Conservation (phyloP, 2,113 vertebrate species). For the Corydoras sp. region DNA sequence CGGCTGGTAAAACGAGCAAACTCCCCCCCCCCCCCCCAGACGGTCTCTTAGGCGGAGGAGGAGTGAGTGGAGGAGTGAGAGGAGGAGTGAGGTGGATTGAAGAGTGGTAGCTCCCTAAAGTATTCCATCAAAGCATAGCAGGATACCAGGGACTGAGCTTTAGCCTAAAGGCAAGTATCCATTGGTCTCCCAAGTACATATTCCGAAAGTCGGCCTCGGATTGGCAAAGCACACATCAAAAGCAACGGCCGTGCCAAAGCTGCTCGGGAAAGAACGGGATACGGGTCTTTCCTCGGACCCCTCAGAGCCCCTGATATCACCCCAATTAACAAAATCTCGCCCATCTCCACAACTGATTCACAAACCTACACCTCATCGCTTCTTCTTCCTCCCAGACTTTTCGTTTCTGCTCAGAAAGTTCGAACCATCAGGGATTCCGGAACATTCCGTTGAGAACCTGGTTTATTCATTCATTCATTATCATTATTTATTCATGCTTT, state of each 20-base stretch:
- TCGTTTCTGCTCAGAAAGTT: too few species aligned
- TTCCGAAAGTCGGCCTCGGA: constrained; percentile 68
- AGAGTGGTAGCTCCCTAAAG: constrained; percentile 69
- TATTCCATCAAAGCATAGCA: constrained; percentile 74
- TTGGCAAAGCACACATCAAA: constrained; percentile 78
- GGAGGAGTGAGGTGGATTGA: constrained; percentile 35
- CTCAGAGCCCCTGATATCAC: constrained; percentile 67
- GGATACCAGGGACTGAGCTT: constrained; percentile 74
- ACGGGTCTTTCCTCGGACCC: constrained; percentile 59
- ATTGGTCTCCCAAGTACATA: constrained; percentile 74
- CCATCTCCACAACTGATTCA: constrained; percentile 62
- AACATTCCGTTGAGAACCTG: too few species aligned
- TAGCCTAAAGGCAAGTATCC: constrained; percentile 72
- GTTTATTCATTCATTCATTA: too few species aligned
- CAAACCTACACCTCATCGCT: not conserved
- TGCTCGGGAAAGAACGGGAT: constrained; percentile 67
- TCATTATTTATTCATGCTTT: too few species aligned
- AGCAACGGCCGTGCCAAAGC: constrained; percentile 66
- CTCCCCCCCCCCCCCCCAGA: constrained; percentile 17
- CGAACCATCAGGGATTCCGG: too few species aligned
- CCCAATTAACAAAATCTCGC: constrained; percentile 73
- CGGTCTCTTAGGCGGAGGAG: constrained; percentile 38
- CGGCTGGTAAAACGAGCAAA: not conserved
- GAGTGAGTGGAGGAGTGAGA: constrained; percentile 24
- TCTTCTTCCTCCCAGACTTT: not conserved